Evolutionary conservation across 2,797 vertebrate species (phyloP).

Genomic region (Sebastes trivittatus): DNA sequence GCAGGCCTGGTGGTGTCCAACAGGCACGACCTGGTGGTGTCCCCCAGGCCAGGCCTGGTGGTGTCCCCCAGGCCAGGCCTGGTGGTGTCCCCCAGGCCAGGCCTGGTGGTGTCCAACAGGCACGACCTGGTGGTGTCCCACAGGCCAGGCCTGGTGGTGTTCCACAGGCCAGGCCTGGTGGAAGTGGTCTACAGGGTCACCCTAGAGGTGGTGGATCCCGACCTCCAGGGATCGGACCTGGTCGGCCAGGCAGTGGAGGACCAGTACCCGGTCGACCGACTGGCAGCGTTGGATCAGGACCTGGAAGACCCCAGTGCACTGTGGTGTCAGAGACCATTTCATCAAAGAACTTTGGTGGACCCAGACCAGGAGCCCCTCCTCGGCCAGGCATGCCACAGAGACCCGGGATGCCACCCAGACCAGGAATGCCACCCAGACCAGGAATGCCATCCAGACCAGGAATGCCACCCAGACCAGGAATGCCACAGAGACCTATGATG

Average conservation of each 20-base stretch:
- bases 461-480: constrained; percentile 72
- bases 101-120: not conserved
- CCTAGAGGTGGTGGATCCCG: constrained; percentile 46
- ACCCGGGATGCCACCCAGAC: constrained; percentile 78
- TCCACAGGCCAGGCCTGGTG: constrained; percentile 54
- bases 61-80: no score
- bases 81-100: constrained; percentile 30
- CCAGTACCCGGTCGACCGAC: constrained; percentile 39
- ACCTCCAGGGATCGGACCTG: constrained; percentile 38
- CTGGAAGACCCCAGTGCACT: constrained; percentile 90
- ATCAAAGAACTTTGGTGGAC: constrained; percentile 89
- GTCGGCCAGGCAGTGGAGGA: constrained; percentile 46
- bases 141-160: constrained; percentile 32
- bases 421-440: constrained; percentile 27
- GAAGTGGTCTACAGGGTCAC: constrained; percentile 36
- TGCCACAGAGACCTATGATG: constrained; percentile 65
- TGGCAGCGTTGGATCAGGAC: constrained; percentile 63
- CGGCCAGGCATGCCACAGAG: constrained; percentile 80
- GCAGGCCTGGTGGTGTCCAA: constrained; percentile 1
- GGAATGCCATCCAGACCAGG: not conserved
- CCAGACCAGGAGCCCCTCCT: constrained; percentile 59
- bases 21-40: no score
- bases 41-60: no score
- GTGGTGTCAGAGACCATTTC: constrained; percentile 97
- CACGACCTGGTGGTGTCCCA: not conserved